Evolutionary conservation across 2,888 invertebrate species (phyloP), one percentile per base, ranked within the genome.

Genomic region (Bhutanitis thaidina): DNA sequence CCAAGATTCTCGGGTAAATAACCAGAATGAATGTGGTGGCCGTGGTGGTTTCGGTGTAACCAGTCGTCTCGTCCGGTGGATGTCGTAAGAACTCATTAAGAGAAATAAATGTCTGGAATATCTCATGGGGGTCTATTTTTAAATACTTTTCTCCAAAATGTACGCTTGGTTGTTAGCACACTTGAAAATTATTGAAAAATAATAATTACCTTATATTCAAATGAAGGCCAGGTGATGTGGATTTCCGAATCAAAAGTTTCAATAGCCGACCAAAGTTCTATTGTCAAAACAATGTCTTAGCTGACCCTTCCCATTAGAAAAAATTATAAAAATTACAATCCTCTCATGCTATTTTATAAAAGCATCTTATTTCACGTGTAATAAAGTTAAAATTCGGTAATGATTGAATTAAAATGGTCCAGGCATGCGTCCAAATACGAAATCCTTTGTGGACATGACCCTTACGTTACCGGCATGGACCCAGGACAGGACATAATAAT

Each of bases 141-240:
- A n/a, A n/a, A n/a, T n/a, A n/a, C n/a, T n/a, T n/a, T n/a, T n/a
- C n/a, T n/a, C n/a, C n/a, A n/a, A n/a, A n/a, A n/a, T n/a, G n/a
- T n/a, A n/a, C n/a, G n/a, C n/a, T n/a, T n/a, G n/a, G n/a, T n/a
- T n/a, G n/a, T n/a, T n/a, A n/a, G 2, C 14, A 36, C 9, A 25
- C 29, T 5, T 8, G 29, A 29, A 25, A 43, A 34, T 44, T 32
- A 10, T 1, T 34, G 13, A 34, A 35, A 20, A 40, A 40, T 39
- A 35, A 40, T 14, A 34, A 46, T 39, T 45, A 50, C 29, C 29
- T 50, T 14, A 40, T 14, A 43, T 39, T 39, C 40, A 74, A 74
- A 74, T 67, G 32, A 60, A 55, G 40, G 54, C 80, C 83, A 83
- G 83, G 77, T 84, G 83, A 65, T 74, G 71, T 59, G 62, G 62